Evolutionary conservation across 1,140 invertebrate genomes (phyloP).

Genomic region (Eumaeus atala): DNA sequence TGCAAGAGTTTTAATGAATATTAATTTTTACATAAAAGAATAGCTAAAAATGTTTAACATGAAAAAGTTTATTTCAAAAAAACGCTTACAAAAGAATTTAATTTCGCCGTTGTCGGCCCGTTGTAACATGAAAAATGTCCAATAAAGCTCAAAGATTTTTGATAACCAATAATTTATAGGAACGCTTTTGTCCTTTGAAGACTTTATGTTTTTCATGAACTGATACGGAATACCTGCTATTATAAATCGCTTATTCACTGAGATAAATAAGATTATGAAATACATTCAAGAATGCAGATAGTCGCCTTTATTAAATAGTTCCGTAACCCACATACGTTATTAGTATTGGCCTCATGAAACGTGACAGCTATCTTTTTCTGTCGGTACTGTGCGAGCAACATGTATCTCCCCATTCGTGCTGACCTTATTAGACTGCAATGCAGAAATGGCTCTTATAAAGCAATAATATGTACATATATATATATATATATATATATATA

Average conservation of each 20-base stretch:
- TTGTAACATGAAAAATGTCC: conserved; percentile 36
- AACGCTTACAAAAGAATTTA: conserved; percentile 38
- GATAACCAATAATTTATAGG: conserved; percentile 30
- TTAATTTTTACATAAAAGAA: conserved; percentile 31
- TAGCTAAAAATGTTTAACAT: conserved; percentile 26
- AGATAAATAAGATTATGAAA: neutral
- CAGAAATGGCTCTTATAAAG: too few species aligned
- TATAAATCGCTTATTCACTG: neutral
- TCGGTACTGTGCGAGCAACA: too few species aligned
- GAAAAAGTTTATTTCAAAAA: conserved; percentile 27
- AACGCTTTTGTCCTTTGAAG: conserved; percentile 1
- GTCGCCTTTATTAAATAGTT: too few species aligned
- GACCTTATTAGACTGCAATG: too few species aligned
- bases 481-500: too few species aligned
- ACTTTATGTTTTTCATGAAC: neutral
- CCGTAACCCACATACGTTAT: too few species aligned
- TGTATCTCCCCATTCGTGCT: too few species aligned
- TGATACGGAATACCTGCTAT: neutral
- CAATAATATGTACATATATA: too few species aligned
- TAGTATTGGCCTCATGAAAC: too few species aligned
- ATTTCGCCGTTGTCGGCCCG: conserved; percentile 40
- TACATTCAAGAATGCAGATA: neutral
- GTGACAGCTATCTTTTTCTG: too few species aligned
- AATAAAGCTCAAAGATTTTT: conserved; percentile 40
- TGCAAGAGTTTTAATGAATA: conserved; percentile 13